phyloP scores from a whole-genome alignment of 2,888 invertebrate genomes.

The Hymenopus coronatus region DNA sequence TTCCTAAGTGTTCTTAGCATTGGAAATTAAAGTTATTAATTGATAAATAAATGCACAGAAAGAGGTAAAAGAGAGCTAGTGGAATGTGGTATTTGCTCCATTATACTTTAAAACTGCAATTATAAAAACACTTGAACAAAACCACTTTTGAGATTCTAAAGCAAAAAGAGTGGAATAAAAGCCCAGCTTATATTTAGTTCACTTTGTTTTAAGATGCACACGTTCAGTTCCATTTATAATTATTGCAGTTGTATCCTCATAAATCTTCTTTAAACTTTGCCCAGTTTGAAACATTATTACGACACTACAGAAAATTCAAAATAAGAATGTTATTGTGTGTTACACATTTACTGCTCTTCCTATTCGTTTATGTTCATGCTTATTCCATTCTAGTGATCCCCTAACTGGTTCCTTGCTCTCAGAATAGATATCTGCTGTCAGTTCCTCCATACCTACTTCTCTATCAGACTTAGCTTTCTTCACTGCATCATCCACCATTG shows the following conservation, averaged over 20 bases:
- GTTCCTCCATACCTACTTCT: slow-evolving; percentile 72
- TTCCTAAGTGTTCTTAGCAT: neutral
- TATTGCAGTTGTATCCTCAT: no score
- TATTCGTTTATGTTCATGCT: slow-evolving; percentile 49
- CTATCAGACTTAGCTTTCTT: slow-evolving; percentile 71
- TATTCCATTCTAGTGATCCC: slow-evolving; percentile 54
- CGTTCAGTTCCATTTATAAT: no score
- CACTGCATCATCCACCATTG: slow-evolving; percentile 75
- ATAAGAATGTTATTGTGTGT: neutral
- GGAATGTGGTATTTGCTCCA: neutral
- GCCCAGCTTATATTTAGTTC: no score
- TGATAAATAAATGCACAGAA: neutral
- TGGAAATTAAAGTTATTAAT: neutral
- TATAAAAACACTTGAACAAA: neutral
- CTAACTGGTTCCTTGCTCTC: slow-evolving; percentile 65
- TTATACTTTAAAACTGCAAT: neutral
- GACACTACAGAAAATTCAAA: neutral
- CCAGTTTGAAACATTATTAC: neutral
- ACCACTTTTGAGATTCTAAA: neutral
- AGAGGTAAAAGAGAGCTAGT: neutral
- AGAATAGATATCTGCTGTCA: slow-evolving; percentile 78
- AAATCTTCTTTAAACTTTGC: neutral
- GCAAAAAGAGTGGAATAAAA: neutral
- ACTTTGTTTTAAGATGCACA: no score
- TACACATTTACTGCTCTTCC: slow-evolving; percentile 52